Conservation (phyloP, 2,113 vertebrate species). For the Arenaria interpres region DNA sequence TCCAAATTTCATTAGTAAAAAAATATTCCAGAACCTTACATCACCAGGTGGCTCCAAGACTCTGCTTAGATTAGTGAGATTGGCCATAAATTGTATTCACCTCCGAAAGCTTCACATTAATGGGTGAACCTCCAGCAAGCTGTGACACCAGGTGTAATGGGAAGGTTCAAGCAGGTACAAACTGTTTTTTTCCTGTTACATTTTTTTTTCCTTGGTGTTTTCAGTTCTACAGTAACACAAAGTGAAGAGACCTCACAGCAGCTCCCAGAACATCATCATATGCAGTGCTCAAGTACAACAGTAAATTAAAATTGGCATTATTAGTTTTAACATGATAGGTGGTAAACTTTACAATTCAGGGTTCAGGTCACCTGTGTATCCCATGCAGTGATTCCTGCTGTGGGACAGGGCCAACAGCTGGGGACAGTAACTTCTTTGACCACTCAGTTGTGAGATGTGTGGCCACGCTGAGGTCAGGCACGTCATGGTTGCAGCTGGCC, state of each 20-base stretch:
- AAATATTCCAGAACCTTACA: neutral
- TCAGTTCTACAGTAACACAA: neutral
- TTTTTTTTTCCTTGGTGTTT: neutral
- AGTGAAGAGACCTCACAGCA: neutral
- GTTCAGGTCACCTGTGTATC: neutral
- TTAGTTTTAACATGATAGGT: neutral
- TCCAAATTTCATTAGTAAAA: neutral
- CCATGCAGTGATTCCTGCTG: neutral
- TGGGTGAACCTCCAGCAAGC: neutral
- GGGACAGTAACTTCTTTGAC: neutral
- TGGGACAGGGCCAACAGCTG: neutral
- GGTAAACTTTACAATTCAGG: neutral
- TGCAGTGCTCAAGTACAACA: neutral
- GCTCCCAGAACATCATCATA: neutral
- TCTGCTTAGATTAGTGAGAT: neutral
- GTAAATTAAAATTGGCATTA: neutral
- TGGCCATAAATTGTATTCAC: neutral
- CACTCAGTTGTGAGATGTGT: neutral
- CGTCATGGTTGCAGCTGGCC: fast-evolving
- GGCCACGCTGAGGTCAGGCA: neutral
- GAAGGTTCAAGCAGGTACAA: neutral
- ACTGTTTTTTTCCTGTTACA: too few species aligned
- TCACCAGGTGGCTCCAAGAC: neutral
- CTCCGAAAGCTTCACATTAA: neutral
- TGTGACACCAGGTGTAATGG: neutral